Conservation (phyloP, 2,797 vertebrate species). For the Coilia nasus region DNA sequence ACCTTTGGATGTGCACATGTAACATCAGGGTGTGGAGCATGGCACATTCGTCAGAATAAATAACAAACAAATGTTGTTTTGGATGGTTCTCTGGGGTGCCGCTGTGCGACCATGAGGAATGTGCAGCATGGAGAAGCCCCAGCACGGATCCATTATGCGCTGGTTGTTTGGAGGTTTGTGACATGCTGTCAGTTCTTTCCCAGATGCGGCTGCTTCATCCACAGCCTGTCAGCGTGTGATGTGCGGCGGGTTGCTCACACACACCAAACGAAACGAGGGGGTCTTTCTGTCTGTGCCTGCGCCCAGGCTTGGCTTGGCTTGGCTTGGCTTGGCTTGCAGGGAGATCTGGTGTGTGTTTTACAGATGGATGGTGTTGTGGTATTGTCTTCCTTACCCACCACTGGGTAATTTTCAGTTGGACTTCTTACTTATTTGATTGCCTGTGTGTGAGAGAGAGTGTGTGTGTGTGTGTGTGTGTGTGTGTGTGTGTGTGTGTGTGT, state of each 20-base stretch:
- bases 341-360: not conserved
- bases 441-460: no score
- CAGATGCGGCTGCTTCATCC: not conserved
- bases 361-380: no score
- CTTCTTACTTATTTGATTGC: not conserved
- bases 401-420: not conserved
- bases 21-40: not conserved
- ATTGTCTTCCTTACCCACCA: not conserved
- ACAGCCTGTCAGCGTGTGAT: not conserved
- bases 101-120: not conserved
- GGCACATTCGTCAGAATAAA: not conserved
- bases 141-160: slow-evolving; percentile 7
- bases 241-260: not conserved
- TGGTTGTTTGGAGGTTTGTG: slow-evolving; percentile 12
- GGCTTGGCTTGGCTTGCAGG: not conserved
- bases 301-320: not conserved
- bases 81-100: not conserved
- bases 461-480: not conserved
- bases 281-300: not conserved
- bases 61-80: not conserved
- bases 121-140: not conserved
- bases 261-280: not conserved
- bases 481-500: not conserved
- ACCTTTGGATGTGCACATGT: not conserved
- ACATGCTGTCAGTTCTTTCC: not conserved